Evolutionary conservation across 2,797 vertebrate species (phyloP).

Genomic region (Sebastolobus alascanus): DNA sequence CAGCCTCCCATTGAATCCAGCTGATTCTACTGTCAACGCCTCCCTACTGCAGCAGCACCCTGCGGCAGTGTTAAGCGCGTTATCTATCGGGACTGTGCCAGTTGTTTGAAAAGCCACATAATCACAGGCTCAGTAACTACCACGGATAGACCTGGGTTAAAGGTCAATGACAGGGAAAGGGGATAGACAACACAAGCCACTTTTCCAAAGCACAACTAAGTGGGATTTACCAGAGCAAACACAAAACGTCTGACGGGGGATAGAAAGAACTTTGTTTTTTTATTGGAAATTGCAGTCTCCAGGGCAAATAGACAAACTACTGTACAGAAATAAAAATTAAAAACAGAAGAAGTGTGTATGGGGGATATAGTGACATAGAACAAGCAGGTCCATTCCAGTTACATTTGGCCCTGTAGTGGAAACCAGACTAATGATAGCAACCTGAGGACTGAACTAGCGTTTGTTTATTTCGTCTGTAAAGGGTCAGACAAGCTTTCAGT

Average conservation of each 20-base stretch:
- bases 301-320: not conserved
- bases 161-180: conserved; percentile 57
- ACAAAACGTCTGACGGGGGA: conserved; percentile 22
- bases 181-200: conserved; percentile 38
- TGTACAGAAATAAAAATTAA: not conserved
- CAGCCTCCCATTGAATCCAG: conserved; percentile 68
- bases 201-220: conserved; percentile 32
- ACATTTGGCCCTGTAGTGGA: conserved; percentile 1
- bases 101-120: conserved; percentile 72
- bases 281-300: not conserved
- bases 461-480: conserved; percentile 36
- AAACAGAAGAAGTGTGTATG: not conserved
- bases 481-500: conserved; percentile 53
- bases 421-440: conserved; percentile 34
- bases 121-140: conserved; percentile 68
- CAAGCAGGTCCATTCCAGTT: not conserved
- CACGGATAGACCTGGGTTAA: conserved; percentile 33
- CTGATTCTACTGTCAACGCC: conserved; percentile 67
- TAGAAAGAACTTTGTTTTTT: conserved; percentile 1
- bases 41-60: conserved; percentile 61
- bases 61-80: conserved; percentile 65
- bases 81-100: conserved; percentile 65
- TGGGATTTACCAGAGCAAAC: conserved; percentile 35
- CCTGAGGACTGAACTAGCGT: conserved; percentile 7
- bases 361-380: not conserved